Conservation (phyloP, 2,113 vertebrate genomes). For the Pavo muticus region DNA sequence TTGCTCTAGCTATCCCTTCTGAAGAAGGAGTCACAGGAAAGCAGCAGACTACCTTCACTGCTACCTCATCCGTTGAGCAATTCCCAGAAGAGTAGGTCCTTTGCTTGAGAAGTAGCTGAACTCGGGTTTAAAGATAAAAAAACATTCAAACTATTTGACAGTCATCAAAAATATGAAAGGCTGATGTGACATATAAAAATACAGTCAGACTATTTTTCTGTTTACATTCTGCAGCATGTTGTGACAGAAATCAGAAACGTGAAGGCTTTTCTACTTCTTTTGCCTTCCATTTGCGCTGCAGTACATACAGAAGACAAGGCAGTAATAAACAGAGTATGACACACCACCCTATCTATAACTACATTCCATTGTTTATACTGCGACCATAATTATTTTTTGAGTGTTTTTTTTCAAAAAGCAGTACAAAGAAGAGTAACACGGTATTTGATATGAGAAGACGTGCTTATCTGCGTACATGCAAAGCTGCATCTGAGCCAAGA, state of each 20-base stretch:
- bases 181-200: background rate
- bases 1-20: background rate
- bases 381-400: background rate
- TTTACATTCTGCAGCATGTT: background rate
- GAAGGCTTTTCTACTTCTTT: background rate
- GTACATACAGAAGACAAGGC: accelerated
- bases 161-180: background rate
- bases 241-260: background rate
- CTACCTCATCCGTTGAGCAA: background rate
- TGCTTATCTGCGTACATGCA: background rate
- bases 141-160: background rate
- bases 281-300: background rate
- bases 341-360: background rate
- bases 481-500: background rate
- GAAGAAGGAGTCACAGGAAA: background rate
- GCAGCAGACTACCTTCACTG: background rate
- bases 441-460: background rate
- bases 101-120: background rate
- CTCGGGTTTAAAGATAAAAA: background rate
- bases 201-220: background rate
- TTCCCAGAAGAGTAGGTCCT: background rate
- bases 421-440: background rate
- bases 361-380: background rate
- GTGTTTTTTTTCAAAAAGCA: background rate
- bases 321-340: background rate